Evolutionary conservation across 1,140 invertebrate species (phyloP).

Genomic region (Melipona quadrifasciata): DNA sequence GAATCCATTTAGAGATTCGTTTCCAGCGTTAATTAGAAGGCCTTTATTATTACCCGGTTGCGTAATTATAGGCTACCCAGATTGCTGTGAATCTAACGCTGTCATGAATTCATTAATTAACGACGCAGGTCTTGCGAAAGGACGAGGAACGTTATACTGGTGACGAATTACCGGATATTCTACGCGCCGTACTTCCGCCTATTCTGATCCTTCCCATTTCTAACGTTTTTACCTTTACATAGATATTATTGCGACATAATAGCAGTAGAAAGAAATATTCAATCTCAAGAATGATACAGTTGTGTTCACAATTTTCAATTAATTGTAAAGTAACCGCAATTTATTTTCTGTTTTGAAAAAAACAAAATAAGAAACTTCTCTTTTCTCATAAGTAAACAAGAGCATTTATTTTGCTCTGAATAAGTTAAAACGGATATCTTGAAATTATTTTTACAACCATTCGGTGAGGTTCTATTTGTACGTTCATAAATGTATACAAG

Average conservation of each 20-base stretch:
- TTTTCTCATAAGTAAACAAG: too few species aligned
- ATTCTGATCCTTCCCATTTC: not conserved
- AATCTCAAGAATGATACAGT: not conserved
- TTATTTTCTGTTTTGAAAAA: too few species aligned
- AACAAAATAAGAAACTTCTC: too few species aligned
- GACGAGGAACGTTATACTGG: conserved; percentile 6
- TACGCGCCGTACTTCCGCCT: conserved; percentile 4
- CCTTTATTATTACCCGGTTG: conserved; percentile 41
- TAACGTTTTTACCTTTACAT: not conserved
- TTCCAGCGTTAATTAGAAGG: conserved; percentile 52
- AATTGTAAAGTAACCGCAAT: too few species aligned
- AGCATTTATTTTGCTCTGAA: too few species aligned
- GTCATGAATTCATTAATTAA: conserved; percentile 55
- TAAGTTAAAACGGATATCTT: too few species aligned
- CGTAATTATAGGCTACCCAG: conserved; percentile 41
- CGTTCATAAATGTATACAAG: too few species aligned
- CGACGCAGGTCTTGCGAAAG: not conserved
- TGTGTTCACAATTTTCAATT: too few species aligned
- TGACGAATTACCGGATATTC: conserved; percentile 40
- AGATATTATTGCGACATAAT: not conserved
- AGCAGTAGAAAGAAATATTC: not conserved
- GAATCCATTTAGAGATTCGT: conserved; percentile 31
- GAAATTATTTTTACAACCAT: too few species aligned
- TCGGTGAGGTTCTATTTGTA: too few species aligned
- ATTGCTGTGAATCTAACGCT: conserved; percentile 40